Evolutionary conservation across 2,888 invertebrate genomes (phyloP).

Genomic region (Thymelicus acteon): DNA sequence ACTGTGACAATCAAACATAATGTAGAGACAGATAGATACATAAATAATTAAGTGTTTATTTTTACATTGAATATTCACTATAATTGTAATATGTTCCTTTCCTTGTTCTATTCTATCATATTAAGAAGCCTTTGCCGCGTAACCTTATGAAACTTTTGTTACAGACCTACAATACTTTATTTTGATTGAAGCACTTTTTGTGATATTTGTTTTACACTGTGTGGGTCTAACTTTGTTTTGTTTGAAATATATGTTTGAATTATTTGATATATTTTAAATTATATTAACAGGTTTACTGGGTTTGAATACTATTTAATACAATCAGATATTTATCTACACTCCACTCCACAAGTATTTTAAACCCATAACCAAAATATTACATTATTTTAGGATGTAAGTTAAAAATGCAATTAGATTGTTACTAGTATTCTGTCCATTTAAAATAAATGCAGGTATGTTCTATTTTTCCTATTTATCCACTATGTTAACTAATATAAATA

Average conservation of each 20-base stretch:
- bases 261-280: too few relatives aligned
- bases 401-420: background rate
- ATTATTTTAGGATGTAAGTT: conserved; percentile 1
- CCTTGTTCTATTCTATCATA: background rate
- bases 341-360: too few relatives aligned
- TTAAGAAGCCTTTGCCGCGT: background rate
- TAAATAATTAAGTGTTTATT: too few relatives aligned
- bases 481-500: too few relatives aligned
- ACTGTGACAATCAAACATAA: background rate
- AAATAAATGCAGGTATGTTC: background rate
- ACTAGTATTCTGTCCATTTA: background rate
- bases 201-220: background rate
- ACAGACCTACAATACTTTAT: background rate
- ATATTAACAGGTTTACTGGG: too few relatives aligned
- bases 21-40: background rate
- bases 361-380: background rate
- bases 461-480: too few relatives aligned
- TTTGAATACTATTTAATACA: too few relatives aligned
- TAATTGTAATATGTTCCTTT: background rate
- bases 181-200: background rate
- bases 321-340: too few relatives aligned
- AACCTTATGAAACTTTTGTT: too few relatives aligned
- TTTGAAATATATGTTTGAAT: background rate
- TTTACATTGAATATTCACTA: too few relatives aligned
- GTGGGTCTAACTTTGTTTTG: background rate